Evolutionary conservation across 2,797 vertebrate genomes (phyloP).

Genomic region (Cuculus canorus): DNA sequence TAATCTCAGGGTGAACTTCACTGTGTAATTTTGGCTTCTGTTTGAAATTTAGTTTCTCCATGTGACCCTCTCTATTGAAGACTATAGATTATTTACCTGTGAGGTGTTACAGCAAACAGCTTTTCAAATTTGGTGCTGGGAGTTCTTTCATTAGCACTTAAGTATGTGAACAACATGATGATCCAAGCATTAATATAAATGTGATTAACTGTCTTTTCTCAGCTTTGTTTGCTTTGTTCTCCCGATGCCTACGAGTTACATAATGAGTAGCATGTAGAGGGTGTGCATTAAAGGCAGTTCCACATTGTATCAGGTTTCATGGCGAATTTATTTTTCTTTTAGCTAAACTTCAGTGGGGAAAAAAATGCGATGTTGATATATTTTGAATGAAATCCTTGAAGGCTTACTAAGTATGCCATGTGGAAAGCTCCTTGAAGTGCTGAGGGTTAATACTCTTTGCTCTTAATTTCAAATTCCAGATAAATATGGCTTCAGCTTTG

Average conservation of each 20-base stretch:
- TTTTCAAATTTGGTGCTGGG: not conserved
- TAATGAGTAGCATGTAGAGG: constrained; percentile 62
- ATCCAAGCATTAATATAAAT: constrained; percentile 48
- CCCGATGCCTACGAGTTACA: constrained; percentile 72
- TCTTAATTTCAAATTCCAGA: constrained; percentile 79
- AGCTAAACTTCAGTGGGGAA: constrained; percentile 32
- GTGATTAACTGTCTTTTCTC: constrained; percentile 66
- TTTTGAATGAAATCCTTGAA: constrained; percentile 56
- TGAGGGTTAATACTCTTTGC: constrained; percentile 73
- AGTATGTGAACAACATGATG: constrained; percentile 5
- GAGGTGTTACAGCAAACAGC: not conserved
- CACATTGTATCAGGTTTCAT: constrained; percentile 9
- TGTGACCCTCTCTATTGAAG: not conserved
- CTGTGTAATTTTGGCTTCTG: constrained; percentile 8
- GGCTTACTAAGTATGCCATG: constrained; percentile 45
- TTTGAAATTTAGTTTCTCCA: not conserved
- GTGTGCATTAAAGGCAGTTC: constrained; percentile 63
- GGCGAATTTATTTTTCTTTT: constrained; percentile 62
- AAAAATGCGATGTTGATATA: constrained; percentile 35
- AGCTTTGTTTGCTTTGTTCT: constrained; percentile 74
- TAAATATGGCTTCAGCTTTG: constrained; percentile 81
- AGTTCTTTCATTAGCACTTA: constrained; percentile 41
- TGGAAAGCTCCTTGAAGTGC: constrained; percentile 60
- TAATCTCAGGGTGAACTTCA: not conserved
- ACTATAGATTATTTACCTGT: constrained; percentile 38